phyloP scores from a whole-genome alignment of 2,113 vertebrate genomes.

The Promerops cafer region DNA sequence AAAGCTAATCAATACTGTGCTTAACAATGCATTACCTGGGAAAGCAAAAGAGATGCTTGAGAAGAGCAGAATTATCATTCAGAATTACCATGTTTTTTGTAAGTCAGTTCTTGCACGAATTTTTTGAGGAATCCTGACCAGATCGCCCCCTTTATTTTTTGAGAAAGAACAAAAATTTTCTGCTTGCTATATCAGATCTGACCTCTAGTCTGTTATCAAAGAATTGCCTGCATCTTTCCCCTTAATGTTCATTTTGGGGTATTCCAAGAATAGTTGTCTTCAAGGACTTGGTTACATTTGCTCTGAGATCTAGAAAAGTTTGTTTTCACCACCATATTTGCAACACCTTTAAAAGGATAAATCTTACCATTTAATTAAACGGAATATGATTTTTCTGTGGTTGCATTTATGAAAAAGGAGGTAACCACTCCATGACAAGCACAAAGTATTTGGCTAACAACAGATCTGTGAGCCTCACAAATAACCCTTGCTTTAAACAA shows the following conservation, averaged over 20 bases:
- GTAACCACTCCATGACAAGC: background rate
- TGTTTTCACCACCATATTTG: background rate
- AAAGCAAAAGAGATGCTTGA: background rate
- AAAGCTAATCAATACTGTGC: background rate
- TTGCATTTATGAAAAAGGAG: background rate
- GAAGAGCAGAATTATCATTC: background rate
- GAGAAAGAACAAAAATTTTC: background rate
- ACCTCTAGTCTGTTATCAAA: background rate
- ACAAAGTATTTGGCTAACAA: background rate
- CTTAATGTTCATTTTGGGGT: rapidly evolving
- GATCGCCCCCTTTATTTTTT: background rate
- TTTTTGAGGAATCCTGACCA: background rate
- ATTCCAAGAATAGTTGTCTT: background rate
- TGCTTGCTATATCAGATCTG: background rate
- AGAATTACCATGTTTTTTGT: background rate
- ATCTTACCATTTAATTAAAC: background rate
- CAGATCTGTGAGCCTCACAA: background rate
- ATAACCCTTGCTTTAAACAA: background rate
- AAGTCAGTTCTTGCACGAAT: background rate
- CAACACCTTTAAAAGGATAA: background rate
- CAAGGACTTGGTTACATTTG: background rate
- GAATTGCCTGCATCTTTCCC: background rate
- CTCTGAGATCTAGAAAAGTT: background rate
- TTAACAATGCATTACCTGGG: background rate
- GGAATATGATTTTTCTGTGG: background rate